phyloP scores from a whole-genome alignment of 2,113 vertebrate genomes.

The Lichenostomus cassidix region DNA sequence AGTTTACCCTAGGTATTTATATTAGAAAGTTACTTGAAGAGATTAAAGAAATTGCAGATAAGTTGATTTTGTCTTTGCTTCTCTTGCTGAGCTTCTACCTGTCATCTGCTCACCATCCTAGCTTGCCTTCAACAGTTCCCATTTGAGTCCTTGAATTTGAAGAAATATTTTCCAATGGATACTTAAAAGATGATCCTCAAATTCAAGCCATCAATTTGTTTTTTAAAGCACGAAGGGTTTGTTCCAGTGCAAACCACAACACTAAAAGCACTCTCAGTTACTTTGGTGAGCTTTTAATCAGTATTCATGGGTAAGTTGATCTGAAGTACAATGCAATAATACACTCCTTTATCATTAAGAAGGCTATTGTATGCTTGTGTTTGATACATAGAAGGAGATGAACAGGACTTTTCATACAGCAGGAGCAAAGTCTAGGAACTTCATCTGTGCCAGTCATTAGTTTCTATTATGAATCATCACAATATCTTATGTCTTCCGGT shows the following conservation, averaged over 20 bases:
- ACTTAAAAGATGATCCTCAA: not conserved
- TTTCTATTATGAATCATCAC: not conserved
- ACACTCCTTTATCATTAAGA: not conserved
- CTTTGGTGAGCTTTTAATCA: not conserved
- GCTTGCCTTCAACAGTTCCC: not conserved
- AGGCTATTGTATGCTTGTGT: not conserved
- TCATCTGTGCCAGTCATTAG: accelerated
- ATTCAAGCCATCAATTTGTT: not conserved
- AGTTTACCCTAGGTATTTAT: not conserved
- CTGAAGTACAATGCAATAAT: not conserved
- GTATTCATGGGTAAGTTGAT: not conserved
- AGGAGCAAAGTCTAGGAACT: not conserved
- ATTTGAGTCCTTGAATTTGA: not conserved
- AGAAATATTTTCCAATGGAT: not conserved
- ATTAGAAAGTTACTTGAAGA: not conserved
- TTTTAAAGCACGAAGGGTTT: not conserved
- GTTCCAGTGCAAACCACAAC: not conserved
- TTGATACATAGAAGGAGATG: not conserved
- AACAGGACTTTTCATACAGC: not conserved
- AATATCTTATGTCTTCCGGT: not conserved
- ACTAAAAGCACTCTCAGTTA: not conserved
- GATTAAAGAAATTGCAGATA: not conserved
- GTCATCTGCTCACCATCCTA: not conserved
- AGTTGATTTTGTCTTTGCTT: not conserved
- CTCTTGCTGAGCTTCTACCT: not conserved